A percentile compares a stretch with the other conserved stretches of the same genome.
These are phyloP conservation scores for Onychomys torridus DNA, from an alignment of 2,797 vertebrate species.

Conservation along the genomic window DNA sequence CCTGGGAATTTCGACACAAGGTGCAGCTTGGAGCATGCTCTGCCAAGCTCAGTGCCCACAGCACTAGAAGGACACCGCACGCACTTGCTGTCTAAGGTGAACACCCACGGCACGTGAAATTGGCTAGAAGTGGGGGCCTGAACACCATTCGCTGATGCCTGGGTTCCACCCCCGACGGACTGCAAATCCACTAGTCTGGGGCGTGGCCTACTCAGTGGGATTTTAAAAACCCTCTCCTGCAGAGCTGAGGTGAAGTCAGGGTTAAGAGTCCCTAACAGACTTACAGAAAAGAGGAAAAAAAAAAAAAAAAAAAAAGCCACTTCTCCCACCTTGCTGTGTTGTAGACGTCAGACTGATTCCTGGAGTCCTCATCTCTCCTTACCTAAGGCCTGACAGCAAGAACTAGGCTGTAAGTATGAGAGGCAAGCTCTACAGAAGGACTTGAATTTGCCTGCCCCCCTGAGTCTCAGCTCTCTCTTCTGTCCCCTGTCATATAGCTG, in stretches of 20 bases:
- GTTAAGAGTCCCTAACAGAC: not conserved
- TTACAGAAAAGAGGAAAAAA: not conserved
- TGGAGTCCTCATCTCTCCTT: not conserved
- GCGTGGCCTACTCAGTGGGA: slow-evolving; percentile 59
- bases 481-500: fast-evolving
- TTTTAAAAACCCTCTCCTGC: slow-evolving; percentile 4
- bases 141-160: not conserved
- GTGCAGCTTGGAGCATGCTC: not conserved
- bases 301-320: not conserved
- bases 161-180: not conserved
- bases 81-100: not conserved
- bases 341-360: not conserved
- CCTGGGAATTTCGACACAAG: not conserved
- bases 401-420: slow-evolving; percentile 45
- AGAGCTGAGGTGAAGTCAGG: not conserved
- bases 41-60: not conserved
- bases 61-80: too few species aligned
- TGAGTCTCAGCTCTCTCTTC: not conserved
- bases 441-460: not conserved
- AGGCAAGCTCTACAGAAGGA: not conserved
- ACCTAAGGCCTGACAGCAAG: not conserved
- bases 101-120: not conserved
- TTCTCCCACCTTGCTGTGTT: not conserved
- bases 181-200: not conserved
- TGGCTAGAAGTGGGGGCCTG: not conserved